These are phyloP conservation scores for Drosophila sturtevanti DNA, from an alignment of 1,140 invertebrate genomes.

Conservation along the genomic window DNA sequence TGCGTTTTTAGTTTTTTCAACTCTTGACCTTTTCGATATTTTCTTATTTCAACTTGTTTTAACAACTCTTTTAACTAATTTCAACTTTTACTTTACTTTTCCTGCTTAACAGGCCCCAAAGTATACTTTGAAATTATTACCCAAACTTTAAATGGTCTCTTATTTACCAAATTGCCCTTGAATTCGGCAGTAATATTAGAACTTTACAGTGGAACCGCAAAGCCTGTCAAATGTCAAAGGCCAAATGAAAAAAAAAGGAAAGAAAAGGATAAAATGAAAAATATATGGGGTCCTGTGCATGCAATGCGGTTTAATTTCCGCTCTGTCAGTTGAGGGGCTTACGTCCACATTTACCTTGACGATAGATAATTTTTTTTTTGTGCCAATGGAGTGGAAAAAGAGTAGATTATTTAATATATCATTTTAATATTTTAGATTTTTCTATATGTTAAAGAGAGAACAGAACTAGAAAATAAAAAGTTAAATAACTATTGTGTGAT, in stretches of 20 bases:
- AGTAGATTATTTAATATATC: too few relatives aligned
- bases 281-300: neutral
- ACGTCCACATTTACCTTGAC: neutral
- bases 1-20: too few relatives aligned
- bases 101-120: neutral
- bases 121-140: neutral
- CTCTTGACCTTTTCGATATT: neutral
- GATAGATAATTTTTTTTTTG: neutral
- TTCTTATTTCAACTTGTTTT: conserved; percentile 3
- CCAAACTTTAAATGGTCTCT: neutral
- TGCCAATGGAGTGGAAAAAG: neutral
- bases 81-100: neutral
- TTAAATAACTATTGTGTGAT: too few relatives aligned
- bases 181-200: conserved; percentile 1
- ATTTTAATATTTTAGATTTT: neutral
- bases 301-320: conserved; percentile 32
- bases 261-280: neutral
- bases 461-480: too few relatives aligned
- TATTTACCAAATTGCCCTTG: conserved; percentile 36
- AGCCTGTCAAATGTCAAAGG: conserved; percentile 46
- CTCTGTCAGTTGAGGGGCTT: conserved; percentile 23
- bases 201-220: conserved; percentile 30
- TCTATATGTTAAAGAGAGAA: too few relatives aligned
- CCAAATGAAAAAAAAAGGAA: conserved; percentile 3
- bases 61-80: conserved; percentile 17